Percentiles rank a stretch among this genome's conserved stretches.
phyloP scores from a whole-genome alignment of 1,140 invertebrate species.

The Chionoecetes opilio region DNA sequence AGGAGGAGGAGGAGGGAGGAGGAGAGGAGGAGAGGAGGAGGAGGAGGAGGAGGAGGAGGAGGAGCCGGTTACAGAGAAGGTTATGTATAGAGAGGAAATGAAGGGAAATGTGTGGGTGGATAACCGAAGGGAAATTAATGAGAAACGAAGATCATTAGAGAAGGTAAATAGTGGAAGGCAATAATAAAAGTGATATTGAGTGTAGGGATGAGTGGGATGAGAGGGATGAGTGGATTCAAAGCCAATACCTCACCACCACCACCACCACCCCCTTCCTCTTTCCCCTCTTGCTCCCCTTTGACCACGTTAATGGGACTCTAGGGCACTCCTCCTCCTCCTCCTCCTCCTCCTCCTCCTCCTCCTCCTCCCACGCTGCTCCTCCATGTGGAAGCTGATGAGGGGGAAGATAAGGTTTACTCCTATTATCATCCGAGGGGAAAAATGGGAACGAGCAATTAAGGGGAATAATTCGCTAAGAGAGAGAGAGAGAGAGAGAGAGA shows the following conservation, averaged over 20 bases:
- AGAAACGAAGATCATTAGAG: neutral
- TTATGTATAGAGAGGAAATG: neutral
- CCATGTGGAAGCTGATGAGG: neutral
- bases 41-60: no score
- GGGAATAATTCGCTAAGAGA: neutral
- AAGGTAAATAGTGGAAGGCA: neutral
- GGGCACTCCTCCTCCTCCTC: slow-evolving; percentile 8
- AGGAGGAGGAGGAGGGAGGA: no score
- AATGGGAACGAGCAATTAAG: neutral
- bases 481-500: slow-evolving; percentile 27
- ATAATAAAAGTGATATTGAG: neutral
- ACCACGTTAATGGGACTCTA: neutral
- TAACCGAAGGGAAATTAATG: neutral
- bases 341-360: slow-evolving; percentile 14
- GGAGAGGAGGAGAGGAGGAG: no score
- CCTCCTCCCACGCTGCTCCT: neutral
- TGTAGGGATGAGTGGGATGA: neutral
- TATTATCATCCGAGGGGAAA: neutral
- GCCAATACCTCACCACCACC: neutral
- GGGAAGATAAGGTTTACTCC: neutral
- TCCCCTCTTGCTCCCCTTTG: neutral
- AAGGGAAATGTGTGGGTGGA: neutral
- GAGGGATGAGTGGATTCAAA: neutral
- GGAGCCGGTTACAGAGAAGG: no score
- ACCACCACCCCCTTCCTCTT: neutral